Evolutionary conservation across 2,113 vertebrate species (phyloP).

Genomic region (Prochilodus magdalenae): DNA sequence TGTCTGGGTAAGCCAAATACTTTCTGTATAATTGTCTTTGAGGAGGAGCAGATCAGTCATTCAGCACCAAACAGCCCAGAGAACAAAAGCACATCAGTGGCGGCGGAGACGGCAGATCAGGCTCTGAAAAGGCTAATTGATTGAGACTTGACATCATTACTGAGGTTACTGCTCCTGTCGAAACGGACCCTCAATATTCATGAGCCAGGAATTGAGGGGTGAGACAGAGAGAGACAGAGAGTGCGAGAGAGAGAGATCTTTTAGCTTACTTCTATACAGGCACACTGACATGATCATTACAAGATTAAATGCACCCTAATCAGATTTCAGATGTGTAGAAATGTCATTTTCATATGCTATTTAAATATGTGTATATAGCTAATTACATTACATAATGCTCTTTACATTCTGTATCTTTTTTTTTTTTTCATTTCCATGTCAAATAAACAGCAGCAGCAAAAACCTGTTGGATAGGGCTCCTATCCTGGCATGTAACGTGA

Average conservation of each 20-base stretch:
- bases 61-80: background rate
- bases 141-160: constrained; percentile 28
- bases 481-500: too few species aligned
- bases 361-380: background rate
- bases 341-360: background rate
- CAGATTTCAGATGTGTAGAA: too few species aligned
- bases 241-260: too few species aligned
- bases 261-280: too few species aligned
- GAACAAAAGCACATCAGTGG: background rate
- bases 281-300: too few species aligned
- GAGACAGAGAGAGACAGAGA: constrained; percentile 45
- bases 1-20: background rate
- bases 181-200: constrained; percentile 14
- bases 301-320: too few species aligned
- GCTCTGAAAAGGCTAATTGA: constrained; percentile 14
- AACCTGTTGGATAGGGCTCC: too few species aligned
- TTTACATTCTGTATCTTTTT: too few species aligned
- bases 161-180: constrained; percentile 1
- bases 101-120: background rate
- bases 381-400: too few species aligned
- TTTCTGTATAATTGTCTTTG: background rate
- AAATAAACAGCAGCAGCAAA: too few species aligned
- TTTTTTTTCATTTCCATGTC: too few species aligned
- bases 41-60: background rate
- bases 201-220: constrained; percentile 26